phyloP scores from a whole-genome alignment of 2,888 invertebrate genomes.

The Microplitis deprimator region DNA sequence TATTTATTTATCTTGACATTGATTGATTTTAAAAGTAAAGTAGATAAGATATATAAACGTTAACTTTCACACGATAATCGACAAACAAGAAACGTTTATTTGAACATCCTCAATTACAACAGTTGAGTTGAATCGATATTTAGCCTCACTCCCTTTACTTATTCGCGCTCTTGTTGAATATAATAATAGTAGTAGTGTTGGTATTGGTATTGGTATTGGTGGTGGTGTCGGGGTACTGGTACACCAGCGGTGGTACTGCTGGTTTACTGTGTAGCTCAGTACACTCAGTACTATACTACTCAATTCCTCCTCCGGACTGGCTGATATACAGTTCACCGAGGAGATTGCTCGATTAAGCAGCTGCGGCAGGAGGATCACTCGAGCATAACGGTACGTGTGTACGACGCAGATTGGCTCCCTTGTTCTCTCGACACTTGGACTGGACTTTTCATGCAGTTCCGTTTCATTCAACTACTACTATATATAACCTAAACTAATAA shows the following conservation, averaged over 20 bases:
- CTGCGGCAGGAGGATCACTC: constrained; percentile 52
- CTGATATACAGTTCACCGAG: constrained; percentile 24
- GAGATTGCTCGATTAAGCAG: constrained; percentile 54
- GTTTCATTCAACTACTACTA: neutral
- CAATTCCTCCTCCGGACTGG: neutral
- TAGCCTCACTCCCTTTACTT: constrained; percentile 4
- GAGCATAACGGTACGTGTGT: constrained; percentile 52
- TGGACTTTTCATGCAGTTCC: constrained; percentile 16
- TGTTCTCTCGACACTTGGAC: constrained; percentile 24
- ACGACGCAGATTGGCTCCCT: constrained; percentile 30
- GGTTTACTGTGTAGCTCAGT: too few relatives aligned
- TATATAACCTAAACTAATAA: neutral
- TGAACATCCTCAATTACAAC: constrained; percentile 38
- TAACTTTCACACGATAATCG: constrained; percentile 22
- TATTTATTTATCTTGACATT: neutral
- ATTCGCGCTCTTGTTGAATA: constrained; percentile 7
- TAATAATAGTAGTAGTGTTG: neutral
- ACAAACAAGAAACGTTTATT: constrained; percentile 37
- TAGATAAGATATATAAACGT: constrained; percentile 12
- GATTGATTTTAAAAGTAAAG: neutral
- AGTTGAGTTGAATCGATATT: constrained; percentile 33
- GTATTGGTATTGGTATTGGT: neutral
- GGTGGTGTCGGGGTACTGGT: neutral
- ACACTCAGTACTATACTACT: too few relatives aligned
- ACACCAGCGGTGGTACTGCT: too few relatives aligned